These are phyloP conservation scores for Heterodera carotae DNA, from an alignment of 1,140 invertebrate genomes.

Conservation along the genomic window DNA sequence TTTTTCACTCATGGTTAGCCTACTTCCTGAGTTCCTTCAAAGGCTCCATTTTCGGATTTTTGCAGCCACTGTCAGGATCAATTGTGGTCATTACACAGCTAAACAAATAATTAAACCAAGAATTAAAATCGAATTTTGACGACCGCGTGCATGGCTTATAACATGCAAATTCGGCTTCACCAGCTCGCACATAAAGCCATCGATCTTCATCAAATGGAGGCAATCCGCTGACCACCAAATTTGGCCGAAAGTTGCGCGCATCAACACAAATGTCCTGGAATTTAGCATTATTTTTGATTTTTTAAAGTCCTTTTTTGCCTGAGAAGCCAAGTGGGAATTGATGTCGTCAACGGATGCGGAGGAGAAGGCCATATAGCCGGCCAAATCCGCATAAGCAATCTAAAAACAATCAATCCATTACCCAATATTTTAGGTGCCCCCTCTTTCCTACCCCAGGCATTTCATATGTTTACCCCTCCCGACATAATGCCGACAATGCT, in stretches of 20 bases:
- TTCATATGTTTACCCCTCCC: too few relatives aligned
- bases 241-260: slow-evolving; percentile 72
- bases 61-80: slow-evolving; percentile 44
- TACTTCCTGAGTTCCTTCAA: slow-evolving; percentile 44
- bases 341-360: slow-evolving; percentile 70
- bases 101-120: too few relatives aligned
- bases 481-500: too few relatives aligned
- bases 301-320: slow-evolving; percentile 1
- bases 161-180: slow-evolving; percentile 53
- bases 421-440: too few relatives aligned
- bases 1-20: neutral
- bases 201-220: slow-evolving; percentile 71
- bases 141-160: slow-evolving; percentile 53
- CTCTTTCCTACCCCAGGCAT: too few relatives aligned
- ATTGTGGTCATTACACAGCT: slow-evolving; percentile 52
- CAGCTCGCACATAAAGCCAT: slow-evolving; percentile 53
- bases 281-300: neutral
- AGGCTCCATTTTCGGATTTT: slow-evolving; percentile 44
- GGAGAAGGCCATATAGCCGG: slow-evolving; percentile 72
- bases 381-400: slow-evolving; percentile 72
- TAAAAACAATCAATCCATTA: slow-evolving; percentile 41
- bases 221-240: slow-evolving; percentile 73
- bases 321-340: slow-evolving; percentile 12
- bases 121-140: neutral
- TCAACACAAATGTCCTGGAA: slow-evolving; percentile 60